These are phyloP conservation scores for Epistrophe eligans DNA, from an alignment of 2,888 invertebrate species.

Conservation along the genomic window DNA sequence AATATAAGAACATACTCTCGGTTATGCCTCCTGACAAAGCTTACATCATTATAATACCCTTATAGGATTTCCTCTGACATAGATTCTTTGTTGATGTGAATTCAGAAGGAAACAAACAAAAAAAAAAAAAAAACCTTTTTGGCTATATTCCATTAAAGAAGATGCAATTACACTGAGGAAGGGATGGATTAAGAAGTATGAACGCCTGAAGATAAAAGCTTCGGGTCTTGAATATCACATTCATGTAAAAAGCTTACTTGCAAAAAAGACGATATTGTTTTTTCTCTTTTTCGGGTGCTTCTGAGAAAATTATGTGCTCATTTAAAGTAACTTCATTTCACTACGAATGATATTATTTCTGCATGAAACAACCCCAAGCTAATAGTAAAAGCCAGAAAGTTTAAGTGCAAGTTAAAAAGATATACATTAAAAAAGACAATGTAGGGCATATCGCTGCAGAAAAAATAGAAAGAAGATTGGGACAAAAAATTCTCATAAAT, in stretches of 20 bases:
- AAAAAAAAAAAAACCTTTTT: neutral
- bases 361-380: constrained; percentile 15
- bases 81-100: neutral
- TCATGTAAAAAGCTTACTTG: neutral
- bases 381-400: constrained; percentile 24
- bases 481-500: constrained; percentile 5
- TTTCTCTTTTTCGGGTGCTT: neutral
- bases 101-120: neutral
- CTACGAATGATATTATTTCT: constrained; percentile 1
- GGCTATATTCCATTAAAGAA: constrained; percentile 11
- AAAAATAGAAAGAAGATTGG: neutral
- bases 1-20: neutral
- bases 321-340: constrained; percentile 11
- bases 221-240: neutral
- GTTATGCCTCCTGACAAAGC: neutral
- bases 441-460: constrained; percentile 13
- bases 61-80: neutral
- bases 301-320: constrained; percentile 6
- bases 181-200: constrained; percentile 23
- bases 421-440: constrained; percentile 26
- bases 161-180: constrained; percentile 20
- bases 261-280: neutral
- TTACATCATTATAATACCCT: neutral
- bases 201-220: constrained; percentile 36
- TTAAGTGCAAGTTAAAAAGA: constrained; percentile 37